Conservation (phyloP, 2,888 invertebrate genomes). For the Acrobasis repandana region DNA sequence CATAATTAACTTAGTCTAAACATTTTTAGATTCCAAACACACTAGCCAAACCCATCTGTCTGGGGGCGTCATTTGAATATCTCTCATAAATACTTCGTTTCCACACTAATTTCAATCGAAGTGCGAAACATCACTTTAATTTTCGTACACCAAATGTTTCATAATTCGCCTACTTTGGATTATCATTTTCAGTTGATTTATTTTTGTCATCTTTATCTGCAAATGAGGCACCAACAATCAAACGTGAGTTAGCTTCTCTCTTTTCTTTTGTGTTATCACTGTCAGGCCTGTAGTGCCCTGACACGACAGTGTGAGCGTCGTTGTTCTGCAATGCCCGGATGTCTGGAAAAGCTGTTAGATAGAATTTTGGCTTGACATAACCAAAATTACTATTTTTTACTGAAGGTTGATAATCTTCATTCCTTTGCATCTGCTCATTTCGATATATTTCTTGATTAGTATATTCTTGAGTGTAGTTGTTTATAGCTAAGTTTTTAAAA, state of each 20-base stretch:
- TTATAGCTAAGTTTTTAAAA: conserved; percentile 58
- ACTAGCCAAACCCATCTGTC: no score
- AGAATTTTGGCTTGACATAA: conserved; percentile 51
- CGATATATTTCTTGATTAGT: conserved; percentile 41
- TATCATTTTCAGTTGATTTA: conserved; percentile 30
- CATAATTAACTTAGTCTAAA: no score
- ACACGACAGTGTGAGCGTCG: conserved; percentile 31
- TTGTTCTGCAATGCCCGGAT: conserved; percentile 36
- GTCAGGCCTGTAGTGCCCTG: conserved; percentile 27
- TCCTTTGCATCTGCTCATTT: conserved; percentile 37
- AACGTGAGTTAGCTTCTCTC: conserved; percentile 7
- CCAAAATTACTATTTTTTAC: conserved; percentile 45
- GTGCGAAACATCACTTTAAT: background rate
- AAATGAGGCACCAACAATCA: background rate
- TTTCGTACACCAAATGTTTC: background rate
- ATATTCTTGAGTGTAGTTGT: conserved; percentile 48
- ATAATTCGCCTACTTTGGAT: conserved; percentile 25
- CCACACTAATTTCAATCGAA: background rate
- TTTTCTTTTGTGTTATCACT: conserved; percentile 14
- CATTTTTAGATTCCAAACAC: no score
- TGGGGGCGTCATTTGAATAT: no score
- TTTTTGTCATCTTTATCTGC: conserved; percentile 32
- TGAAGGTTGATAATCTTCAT: conserved; percentile 38
- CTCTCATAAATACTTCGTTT: background rate
- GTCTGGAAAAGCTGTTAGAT: conserved; percentile 40